Evolutionary conservation across 2,797 vertebrate genomes (phyloP).

Genomic region (Epinephelus malabaricus): DNA sequence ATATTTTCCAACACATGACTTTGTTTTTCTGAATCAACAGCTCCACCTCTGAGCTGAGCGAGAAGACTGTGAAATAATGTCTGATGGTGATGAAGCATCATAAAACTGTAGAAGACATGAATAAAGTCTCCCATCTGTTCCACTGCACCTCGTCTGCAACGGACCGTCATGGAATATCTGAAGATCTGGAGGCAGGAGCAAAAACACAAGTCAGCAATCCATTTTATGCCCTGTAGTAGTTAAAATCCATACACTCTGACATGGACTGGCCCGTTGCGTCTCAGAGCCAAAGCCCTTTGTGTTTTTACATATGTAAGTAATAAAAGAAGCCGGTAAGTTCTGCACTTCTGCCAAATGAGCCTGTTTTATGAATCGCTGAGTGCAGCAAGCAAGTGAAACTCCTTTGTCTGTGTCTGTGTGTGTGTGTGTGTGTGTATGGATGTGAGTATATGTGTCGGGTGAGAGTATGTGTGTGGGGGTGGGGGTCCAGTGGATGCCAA

Average conservation of each 20-base stretch:
- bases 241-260: conserved; percentile 41
- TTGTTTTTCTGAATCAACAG: conserved; percentile 73
- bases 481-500: conserved; percentile 62
- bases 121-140: conserved; percentile 34
- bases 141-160: conserved; percentile 15
- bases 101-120: conserved; percentile 42
- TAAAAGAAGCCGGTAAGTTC: conserved; percentile 63
- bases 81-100: conserved; percentile 52
- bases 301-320: conserved; percentile 73
- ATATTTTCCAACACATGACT: conserved; percentile 77
- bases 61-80: conserved; percentile 59
- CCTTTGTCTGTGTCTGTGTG: conserved; percentile 11
- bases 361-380: conserved; percentile 59
- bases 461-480: conserved; percentile 6
- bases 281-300: conserved; percentile 36
- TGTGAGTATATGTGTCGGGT: conserved; percentile 33
- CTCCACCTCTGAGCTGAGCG: conserved; percentile 61
- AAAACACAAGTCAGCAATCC: conserved; percentile 40
- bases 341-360: conserved; percentile 56
- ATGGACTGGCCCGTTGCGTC: conserved; percentile 39
- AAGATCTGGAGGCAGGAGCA: conserved; percentile 13
- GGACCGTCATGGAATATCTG: conserved; percentile 48
- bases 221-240: conserved; percentile 8
- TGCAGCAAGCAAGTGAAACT: conserved; percentile 43
- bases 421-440: conserved; percentile 28